Percentiles rank a stretch among this genome's conserved stretches.
These are phyloP conservation scores for Meliscaeva auricollis DNA, from an alignment of 2,888 invertebrate genomes.

Conservation along the genomic window DNA sequence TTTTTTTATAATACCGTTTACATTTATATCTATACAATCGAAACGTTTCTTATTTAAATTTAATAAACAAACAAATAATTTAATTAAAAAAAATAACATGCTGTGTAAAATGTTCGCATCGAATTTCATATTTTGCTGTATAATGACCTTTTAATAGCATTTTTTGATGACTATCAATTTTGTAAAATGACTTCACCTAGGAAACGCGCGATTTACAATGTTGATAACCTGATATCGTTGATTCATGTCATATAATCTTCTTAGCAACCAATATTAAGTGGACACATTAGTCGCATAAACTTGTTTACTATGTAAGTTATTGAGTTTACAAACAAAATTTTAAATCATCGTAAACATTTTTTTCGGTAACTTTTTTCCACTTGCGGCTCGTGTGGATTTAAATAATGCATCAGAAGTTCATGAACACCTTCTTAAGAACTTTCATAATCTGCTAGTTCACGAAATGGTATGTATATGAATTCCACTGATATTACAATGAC, in stretches of 20 bases:
- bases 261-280: not conserved
- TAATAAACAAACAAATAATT: not conserved
- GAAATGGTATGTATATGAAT: no score
- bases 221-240: constrained; percentile 50
- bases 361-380: no score
- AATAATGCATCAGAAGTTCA: no score
- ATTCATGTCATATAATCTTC: constrained; percentile 10
- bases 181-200: constrained; percentile 56
- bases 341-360: not conserved
- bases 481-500: no score
- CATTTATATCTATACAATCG: not conserved
- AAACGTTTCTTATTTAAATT: not conserved
- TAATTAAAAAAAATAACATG: constrained; percentile 20
- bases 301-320: not conserved
- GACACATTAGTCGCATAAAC: not conserved
- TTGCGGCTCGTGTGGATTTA: no score
- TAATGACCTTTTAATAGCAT: constrained; percentile 73
- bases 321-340: not conserved
- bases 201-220: constrained; percentile 43
- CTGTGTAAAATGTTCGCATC: constrained; percentile 54
- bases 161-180: constrained; percentile 57
- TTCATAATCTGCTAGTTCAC: no score
- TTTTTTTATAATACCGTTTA: not conserved
- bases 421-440: no score
- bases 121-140: constrained; percentile 59